A percentile compares a stretch with the other conserved stretches of the same genome.
These are phyloP conservation scores for Actinia equina DNA, from an alignment of 64 coral and sea anemone species.

Conservation along the genomic window DNA sequence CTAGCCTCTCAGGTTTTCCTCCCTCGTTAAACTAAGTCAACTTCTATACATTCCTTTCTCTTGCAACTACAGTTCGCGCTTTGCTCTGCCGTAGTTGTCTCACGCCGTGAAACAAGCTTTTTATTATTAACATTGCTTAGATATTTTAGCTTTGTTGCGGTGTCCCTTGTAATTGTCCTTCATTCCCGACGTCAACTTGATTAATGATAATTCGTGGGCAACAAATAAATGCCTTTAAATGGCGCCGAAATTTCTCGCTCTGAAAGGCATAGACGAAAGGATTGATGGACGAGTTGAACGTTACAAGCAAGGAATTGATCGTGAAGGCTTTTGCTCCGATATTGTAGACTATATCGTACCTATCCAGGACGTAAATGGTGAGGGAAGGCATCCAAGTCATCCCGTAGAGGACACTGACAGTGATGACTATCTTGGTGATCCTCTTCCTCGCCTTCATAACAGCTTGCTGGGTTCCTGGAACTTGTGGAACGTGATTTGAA, in stretches of 20 bases:
- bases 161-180: no score
- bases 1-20: no score
- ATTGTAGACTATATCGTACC: background rate
- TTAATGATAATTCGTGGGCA: no score
- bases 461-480: background rate
- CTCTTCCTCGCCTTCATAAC: slow-evolving; percentile 1
- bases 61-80: no score
- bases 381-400: background rate
- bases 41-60: no score
- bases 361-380: background rate
- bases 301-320: background rate
- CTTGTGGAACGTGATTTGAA: background rate
- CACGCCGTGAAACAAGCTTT: no score
- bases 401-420: slow-evolving; percentile 23
- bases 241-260: background rate
- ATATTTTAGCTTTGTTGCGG: no score
- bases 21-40: no score
- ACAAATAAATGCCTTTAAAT: no score
- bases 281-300: background rate
- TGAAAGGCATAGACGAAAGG: background rate
- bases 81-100: no score
- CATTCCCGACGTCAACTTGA: no score
- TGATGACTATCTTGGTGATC: background rate
- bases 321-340: background rate
- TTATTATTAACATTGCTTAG: no score